Evolutionary conservation across 2,888 invertebrate genomes (phyloP), one percentile per base, ranked within the genome.

Genomic region (Thereva unica): DNA sequence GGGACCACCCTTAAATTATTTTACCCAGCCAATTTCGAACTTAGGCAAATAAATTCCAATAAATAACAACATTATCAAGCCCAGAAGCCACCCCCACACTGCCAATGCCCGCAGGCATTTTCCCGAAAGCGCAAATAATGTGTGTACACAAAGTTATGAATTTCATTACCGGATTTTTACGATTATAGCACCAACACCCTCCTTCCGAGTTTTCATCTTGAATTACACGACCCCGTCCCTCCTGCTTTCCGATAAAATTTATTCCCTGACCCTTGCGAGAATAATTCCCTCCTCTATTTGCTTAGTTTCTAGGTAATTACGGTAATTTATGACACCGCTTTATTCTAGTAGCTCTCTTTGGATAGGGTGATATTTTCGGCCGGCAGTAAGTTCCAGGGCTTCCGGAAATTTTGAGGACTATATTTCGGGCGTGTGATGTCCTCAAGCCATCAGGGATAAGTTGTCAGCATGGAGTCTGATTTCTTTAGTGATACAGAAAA

Each of bases 301-400:
- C 59, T 49, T 47, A 59, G 59, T 59, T 56, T 59, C 47, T 44
- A 40, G 4, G 55, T 64, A 64, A 64, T 64, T 64, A 54, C 40
- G 8, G 64, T 64, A 64, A 64, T 64, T 64, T 64, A 64, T 64
- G 44, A 64, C 45, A 54, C 45, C 53, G 37, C 34, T 55, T 64
- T 38, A 64, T 54, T 55, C 40, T 38, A 49, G 38, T 35, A 10
- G 5, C 9, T 8, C 45, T 37, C 4, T 40, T 23, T 23, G 23
- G 12, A 23, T 23, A 23, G 23, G 23, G 23, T 23, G 23, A 23
- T 23, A 23, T 23, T 23, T 23, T 23, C 23, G 23, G 23, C 23
- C 23, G 2, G 23, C 23, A 23, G 23, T 23, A 23, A 2, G 23
- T 23, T 23, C 23, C 2, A 23, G 1, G 23, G 23, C 23, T 23